phyloP scores from a whole-genome alignment of 2,797 vertebrate species.

The Myoxocephalus aenaeus region DNA sequence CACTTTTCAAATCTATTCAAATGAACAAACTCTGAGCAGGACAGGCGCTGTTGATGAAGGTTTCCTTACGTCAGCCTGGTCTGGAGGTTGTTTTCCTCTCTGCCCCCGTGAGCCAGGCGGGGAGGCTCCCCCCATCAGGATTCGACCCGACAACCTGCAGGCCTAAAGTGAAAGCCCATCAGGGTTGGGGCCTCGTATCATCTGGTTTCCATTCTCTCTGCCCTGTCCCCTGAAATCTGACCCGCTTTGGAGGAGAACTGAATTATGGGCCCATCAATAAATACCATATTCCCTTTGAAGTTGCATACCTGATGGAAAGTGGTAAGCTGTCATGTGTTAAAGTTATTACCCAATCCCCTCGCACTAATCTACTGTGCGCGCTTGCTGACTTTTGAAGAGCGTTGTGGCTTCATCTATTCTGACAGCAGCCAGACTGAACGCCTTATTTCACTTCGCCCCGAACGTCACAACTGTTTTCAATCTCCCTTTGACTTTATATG shows the following conservation, averaged over 20 bases:
- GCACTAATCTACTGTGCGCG: constrained; percentile 78
- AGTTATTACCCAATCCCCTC: constrained; percentile 84
- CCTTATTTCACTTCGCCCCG: constrained; percentile 58
- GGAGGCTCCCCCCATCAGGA: constrained; percentile 50
- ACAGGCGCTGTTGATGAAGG: neutral
- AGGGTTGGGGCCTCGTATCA: constrained; percentile 72
- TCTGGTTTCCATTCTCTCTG: constrained; percentile 86
- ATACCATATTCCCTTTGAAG: constrained; percentile 87
- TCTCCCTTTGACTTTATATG: constrained; percentile 63
- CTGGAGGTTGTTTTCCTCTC: constrained; percentile 30
- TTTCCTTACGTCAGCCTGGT: constrained; percentile 5
- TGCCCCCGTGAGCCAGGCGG: constrained; percentile 27
- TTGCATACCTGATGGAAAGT: constrained; percentile 81
- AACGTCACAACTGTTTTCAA: constrained; percentile 75
- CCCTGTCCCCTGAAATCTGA: constrained; percentile 86
- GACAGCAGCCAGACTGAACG: constrained; percentile 73
- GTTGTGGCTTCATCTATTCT: constrained; percentile 81
- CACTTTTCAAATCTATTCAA: constrained; percentile 2
- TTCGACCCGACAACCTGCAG: constrained; percentile 62
- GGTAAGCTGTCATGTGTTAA: constrained; percentile 85
- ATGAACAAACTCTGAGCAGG: neutral
- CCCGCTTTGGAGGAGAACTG: constrained; percentile 81
- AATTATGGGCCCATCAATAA: constrained; percentile 87
- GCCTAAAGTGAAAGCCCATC: constrained; percentile 62
- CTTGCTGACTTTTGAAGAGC: constrained; percentile 69